Evolutionary conservation across 2,113 vertebrate species (phyloP).

Genomic region (Vidua chalybeata): DNA sequence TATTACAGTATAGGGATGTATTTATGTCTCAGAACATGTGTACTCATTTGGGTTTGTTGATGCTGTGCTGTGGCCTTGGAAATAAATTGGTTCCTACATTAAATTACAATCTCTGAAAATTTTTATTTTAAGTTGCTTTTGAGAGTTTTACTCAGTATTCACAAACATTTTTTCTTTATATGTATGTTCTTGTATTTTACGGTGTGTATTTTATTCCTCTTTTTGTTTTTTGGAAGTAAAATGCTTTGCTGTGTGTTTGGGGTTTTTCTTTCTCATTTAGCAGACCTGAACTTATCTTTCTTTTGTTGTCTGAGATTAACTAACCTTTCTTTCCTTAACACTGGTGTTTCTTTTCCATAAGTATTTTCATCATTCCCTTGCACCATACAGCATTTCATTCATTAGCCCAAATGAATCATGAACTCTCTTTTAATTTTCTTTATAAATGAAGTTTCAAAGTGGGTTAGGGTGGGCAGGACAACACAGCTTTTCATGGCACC

Average conservation of each 20-base stretch:
- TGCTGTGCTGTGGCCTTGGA: neutral
- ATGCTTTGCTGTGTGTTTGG: neutral
- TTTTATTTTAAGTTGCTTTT: neutral
- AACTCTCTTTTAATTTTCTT: neutral
- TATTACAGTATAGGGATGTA: neutral
- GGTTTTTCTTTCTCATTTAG: neutral
- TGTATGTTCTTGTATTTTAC: neutral
- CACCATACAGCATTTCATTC: neutral
- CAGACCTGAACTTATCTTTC: neutral
- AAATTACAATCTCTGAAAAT: neutral
- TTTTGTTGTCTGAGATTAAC: neutral
- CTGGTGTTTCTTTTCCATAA: neutral
- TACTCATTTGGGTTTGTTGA: neutral
- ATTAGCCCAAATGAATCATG: neutral
- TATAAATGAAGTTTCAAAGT: neutral
- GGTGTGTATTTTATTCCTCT: neutral
- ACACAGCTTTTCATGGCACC: neutral
- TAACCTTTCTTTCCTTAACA: slow-evolving; percentile 8
- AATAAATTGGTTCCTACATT: neutral
- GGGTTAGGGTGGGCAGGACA: neutral
- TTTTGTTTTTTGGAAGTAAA: neutral
- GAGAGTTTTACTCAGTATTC: neutral
- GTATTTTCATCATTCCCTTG: neutral
- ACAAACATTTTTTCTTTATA: neutral
- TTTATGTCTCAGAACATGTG: neutral